These are phyloP conservation scores for Mechanitis messenoides DNA, from an alignment of 2,888 invertebrate species.

Conservation along the genomic window DNA sequence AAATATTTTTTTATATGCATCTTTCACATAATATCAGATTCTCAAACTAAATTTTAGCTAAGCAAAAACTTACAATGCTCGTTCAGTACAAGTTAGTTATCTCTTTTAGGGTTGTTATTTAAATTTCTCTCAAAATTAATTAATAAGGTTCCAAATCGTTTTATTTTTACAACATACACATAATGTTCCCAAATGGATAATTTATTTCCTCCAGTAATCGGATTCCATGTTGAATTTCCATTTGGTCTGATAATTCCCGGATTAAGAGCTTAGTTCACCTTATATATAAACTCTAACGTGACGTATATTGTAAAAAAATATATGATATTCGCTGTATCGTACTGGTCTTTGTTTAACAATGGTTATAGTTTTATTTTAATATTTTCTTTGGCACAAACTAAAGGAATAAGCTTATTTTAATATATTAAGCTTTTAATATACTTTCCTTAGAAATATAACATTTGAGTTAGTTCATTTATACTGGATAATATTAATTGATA, in stretches of 20 bases:
- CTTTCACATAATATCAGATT: no score
- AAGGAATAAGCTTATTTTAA: constrained; percentile 18
- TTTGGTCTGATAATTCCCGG: constrained; percentile 33
- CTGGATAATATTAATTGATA: no score
- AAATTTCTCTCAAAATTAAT: no score
- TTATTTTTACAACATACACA: no score
- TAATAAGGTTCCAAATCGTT: no score
- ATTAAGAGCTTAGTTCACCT: constrained; percentile 40
- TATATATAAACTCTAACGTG: constrained; percentile 12
- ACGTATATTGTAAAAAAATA: constrained; percentile 52
- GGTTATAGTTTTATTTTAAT: constrained; percentile 32
- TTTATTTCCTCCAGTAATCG: constrained; percentile 13
- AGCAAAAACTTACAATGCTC: no score
- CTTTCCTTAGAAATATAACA: no score
- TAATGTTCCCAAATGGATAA: background rate
- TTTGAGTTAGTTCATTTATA: no score
- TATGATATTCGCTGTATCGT: constrained; percentile 52
- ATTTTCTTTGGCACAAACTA: constrained; percentile 24
- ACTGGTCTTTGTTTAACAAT: constrained; percentile 48
- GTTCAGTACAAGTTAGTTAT: no score
- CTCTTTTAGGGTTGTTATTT: background rate
- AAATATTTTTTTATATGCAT: no score
- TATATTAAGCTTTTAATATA: no score
- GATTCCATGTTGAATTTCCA: constrained; percentile 20
- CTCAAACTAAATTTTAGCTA: no score